Base-by-base conservation (phyloP, 2,888 invertebrate genomes). In the Oscheius sp. region DNA sequence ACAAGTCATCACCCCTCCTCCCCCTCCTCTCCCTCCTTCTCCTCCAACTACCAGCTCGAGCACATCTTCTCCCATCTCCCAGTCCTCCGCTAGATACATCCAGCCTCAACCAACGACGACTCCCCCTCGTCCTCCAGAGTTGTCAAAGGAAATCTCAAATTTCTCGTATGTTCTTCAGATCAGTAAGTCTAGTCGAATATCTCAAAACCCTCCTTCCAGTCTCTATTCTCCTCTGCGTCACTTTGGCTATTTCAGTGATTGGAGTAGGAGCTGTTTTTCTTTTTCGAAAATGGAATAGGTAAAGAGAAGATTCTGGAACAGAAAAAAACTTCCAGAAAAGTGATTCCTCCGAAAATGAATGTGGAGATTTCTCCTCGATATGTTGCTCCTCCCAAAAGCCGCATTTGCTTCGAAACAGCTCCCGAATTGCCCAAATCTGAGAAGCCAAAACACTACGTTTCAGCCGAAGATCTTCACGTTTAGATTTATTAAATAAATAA, bases 381-480 rank as follows among this genome's bases (percentile, higher is more conserved):
- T 45, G 45, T 45, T 15, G 45, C 42, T 27, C 45, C 61, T 45
- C 61, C 61, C 27, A 42, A 29, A 5, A n/a, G 37, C 17, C 6
- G 20, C n/a, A 20, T 34, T 20, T 20, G 34, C 17, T 55, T 34
- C 20, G 20, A 2, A 17, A 20, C 25, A 4, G 20, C 48, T 45
- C 61, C 42, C 45, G 27, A 27, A n/a, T 6, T 37, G 33, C 34
- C 55, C 20, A 17, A 37, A 6, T 33, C 55, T 33, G 29, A n/a
- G 5, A 45, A 27, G 15, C 61, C 61, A 5, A 17, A 29, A 12
- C 17, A 29, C 27, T 61, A 61, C 31, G 17, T 61, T 15, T 61
- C 61, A 15, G 45, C 42, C n/a, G 42, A 42, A n/a, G 61, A 61
- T 45, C 45, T 61, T 2, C 25, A 42, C 29, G 61, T 61, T 3